Conservation (phyloP, 2,797 vertebrate species). For the Microctenopoma lineatum region DNA sequence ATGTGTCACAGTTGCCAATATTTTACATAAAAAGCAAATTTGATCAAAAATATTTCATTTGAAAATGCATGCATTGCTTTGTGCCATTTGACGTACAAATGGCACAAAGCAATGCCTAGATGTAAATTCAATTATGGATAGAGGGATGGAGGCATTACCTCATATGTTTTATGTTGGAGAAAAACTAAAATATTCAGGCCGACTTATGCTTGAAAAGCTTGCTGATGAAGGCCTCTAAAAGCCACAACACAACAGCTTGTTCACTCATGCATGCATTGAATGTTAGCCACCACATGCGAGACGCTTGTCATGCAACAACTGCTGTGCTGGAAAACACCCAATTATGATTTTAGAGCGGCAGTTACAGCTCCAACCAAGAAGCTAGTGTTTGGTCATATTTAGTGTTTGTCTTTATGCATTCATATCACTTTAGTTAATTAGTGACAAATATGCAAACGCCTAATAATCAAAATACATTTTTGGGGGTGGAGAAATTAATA, state of each 20-base stretch:
- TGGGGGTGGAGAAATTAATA: background rate
- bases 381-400: background rate
- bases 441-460: too few relatives aligned
- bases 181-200: constrained; percentile 29
- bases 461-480: too few relatives aligned
- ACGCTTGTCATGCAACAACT: constrained; percentile 45
- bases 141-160: background rate
- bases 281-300: constrained; percentile 56
- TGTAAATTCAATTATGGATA: background rate
- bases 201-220: constrained; percentile 19
- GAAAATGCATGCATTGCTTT: constrained; percentile 4
- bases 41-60: background rate
- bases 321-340: constrained; percentile 2
- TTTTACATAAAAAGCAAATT: background rate
- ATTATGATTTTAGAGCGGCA: background rate
- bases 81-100: background rate
- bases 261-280: constrained; percentile 47
- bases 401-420: too few relatives aligned
- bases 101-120: background rate
- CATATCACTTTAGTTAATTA: too few relatives aligned
- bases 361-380: constrained; percentile 2
- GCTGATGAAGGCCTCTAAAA: constrained; percentile 48
- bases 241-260: constrained; percentile 43
- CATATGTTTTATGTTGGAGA: background rate
- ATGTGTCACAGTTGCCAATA: background rate